Base-by-base conservation (phyloP, 2,113 vertebrate genomes). In the Rhinolophus ferrumequinum region DNA sequence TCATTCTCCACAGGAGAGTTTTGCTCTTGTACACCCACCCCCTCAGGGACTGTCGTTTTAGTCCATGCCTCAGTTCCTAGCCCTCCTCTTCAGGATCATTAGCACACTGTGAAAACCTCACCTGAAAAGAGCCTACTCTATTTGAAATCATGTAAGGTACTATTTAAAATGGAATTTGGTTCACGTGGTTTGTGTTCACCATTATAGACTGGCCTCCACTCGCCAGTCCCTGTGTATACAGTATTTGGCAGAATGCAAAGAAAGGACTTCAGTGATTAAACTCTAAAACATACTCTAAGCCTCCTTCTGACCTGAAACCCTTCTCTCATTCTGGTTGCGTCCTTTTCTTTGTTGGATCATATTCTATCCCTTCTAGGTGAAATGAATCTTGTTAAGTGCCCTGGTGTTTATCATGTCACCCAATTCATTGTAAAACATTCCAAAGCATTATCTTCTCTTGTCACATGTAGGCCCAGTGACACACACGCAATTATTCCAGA, bases 131-230 rank as follows among this genome's bases (percentile, higher is more conserved):
- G 22, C 67, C 67, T 69, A 13, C 14, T 69, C 14, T 41, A 19
- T 28, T 26, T 58, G 26, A 76, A 79, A 50, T 8, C 8, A 10
- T 24, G 21, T 35, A 84, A 58, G 86, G 11, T 38, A 38, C 9
- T 94, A 67, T 87, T 93, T 69, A 96, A 87, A 95, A 72, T 76
- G 44, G 69, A 72, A 69, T 28, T 92, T 86, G 79, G 84, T 8
- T 89, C 41, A 44, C 16, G 28, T 15, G 92, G 21, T 58, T 88
- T 50, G 56, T 80, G 30, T 88, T 93, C 91, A 35, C 58, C 56
- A 26, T 70, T n/a, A 62, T 16, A 79, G 38, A 18, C 30, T 54
- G 54, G 83, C 50, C 22, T 70, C 35, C 11, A 8, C 28, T 67
- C 72, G 75, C 58, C 12, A 58, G 62, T 13, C 13, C 64, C 60